Evolutionary conservation across 1,140 invertebrate genomes (phyloP), one percentile per base, ranked within the genome.

Genomic region (Parapsyche elsis): DNA sequence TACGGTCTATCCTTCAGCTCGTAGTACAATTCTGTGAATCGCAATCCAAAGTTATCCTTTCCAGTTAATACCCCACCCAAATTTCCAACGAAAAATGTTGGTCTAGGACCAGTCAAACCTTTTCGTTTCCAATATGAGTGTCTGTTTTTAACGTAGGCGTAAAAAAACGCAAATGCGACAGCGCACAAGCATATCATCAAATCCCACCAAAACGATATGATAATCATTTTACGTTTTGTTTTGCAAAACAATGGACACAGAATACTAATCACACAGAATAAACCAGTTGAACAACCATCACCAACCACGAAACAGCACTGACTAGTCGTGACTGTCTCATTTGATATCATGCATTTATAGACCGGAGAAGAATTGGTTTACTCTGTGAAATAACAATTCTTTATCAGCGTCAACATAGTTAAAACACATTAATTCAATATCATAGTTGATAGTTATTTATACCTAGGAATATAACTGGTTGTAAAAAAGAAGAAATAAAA

Each of bases 31-130:
- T 74, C 71, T 7, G 19, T 19, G 14, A 79, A 73, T 24, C 14
- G 38, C 9, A 9, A 12, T 30, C 84, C 87, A 67, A 88, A 86
- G 45, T 86, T 85, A 24, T 82, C 76, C 79, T 85, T 87, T 24
- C 85, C 84, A 44, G 82, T 84, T 0, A 90, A 81, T 2, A 88
- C 84, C 57, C 87, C 84, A 19, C 82, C 80, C 5, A 90, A 82
- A 83, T 86, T 87, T 16, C 88, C 88, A 44, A 88, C 77, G 2
- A 87, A 23, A 5, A 86, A 83, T 12, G 71, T n/a, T 0, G 87
- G 85, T 0, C 80, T 59, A 0, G 89, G 83, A 12, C 87, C 86
- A 0, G 86, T 86, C 0, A 91, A 82, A 1, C 87, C 86, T 73
- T 85, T 84, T 2, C 81, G 84, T 46, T 84, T 81, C 89, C 89